Percentiles rank a stretch among this genome's conserved stretches.
These are phyloP conservation scores for Orthosia incerta DNA, from an alignment of 2,888 invertebrate genomes.

Conservation along the genomic window DNA sequence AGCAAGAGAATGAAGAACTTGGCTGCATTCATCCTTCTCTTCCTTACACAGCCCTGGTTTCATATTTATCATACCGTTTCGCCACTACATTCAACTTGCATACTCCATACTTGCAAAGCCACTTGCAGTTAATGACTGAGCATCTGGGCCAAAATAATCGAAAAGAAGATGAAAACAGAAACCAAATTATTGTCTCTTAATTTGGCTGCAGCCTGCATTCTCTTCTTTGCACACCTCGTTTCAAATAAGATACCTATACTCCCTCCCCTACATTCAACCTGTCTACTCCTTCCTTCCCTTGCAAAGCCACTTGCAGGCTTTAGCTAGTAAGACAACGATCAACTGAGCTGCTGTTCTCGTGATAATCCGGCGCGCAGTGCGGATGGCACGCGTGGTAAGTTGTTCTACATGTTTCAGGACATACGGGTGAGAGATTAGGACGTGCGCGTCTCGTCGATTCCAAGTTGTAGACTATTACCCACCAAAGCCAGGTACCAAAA, in stretches of 20 bases:
- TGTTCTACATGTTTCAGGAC: constrained; percentile 14
- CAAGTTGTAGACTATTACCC: too few species aligned
- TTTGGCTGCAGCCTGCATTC: too few species aligned
- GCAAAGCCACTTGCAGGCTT: constrained; percentile 13
- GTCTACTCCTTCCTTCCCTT: background rate
- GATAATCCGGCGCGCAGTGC: constrained; percentile 25
- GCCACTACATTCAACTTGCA: background rate
- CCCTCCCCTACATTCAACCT: background rate
- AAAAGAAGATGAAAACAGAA: too few species aligned
- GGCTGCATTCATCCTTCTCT: too few species aligned
- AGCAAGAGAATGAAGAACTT: too few species aligned
- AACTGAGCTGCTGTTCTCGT: constrained; percentile 12
- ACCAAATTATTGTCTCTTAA: too few species aligned
- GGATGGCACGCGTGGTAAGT: constrained; percentile 28
- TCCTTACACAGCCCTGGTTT: too few species aligned
- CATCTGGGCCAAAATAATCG: background rate
- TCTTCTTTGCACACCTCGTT: background rate
- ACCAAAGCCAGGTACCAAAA: too few species aligned
- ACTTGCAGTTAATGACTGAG: constrained; percentile 2
- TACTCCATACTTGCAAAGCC: background rate
- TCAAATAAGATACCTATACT: background rate
- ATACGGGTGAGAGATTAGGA: background rate
- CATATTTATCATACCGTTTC: too few species aligned
- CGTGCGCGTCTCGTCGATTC: too few species aligned
- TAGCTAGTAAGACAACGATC: constrained; percentile 18